Evolutionary conservation across 2,888 invertebrate species (phyloP), one percentile per base, ranked within the genome.

Genomic region (Camptogramma bilineatum): DNA sequence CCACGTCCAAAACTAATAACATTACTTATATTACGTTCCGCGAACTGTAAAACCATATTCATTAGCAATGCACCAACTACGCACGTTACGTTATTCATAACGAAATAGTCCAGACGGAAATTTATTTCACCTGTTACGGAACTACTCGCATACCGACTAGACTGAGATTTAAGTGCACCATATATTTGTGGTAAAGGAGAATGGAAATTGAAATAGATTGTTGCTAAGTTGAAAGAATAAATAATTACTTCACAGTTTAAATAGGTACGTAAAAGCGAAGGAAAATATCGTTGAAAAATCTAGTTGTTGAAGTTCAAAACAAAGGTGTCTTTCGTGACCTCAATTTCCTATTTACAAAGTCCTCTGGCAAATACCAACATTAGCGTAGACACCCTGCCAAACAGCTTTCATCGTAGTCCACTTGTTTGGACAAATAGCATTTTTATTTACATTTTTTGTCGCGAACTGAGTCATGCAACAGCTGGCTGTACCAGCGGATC

Each of bases 91-190:
- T 81, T 73, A 77, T 74, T 81, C 70, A 66, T 71, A 73, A 76
- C 73, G 64, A 76, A 77, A 77, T 69, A 70, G 71, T 68, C 69
- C 60, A 69, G 71, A 74, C 63, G 66, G 70, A 72, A 72, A 76
- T 78, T 73, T 75, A 77, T 78, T 74, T 76, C 66, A 78, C 72
- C 74, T 80, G 74, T 75, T 76, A 73, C 68, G 57, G 73, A 73
- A 75, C 73, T 74, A 51, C 48, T 52, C 60, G 69, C 64, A 73
- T 67, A 66, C 56, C 46, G 63, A 62, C 68, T 62, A 66, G 63
- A 62, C 68, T 62, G 67, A 75, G 73, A 76, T 78, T 66, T 71
- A 78, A 70, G 64, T 73, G 75, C 69, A 71, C 71, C 66, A 72
- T 76, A 78, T 73, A 74, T 73, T 73, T 70, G 39, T 66, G 57